Conservation (phyloP, 1,140 invertebrate species). For the Samia ricini region DNA sequence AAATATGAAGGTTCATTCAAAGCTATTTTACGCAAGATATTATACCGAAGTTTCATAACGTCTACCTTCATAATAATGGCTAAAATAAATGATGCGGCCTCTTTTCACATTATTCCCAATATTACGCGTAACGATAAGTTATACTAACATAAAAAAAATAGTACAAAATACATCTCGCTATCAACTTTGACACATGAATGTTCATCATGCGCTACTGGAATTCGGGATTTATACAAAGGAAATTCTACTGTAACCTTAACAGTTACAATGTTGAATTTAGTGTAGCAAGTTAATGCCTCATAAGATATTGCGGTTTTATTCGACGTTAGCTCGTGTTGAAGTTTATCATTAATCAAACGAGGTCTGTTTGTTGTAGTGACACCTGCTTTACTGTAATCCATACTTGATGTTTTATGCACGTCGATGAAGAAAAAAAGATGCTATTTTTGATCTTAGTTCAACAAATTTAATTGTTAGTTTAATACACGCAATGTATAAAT, state of each 20-base stretch:
- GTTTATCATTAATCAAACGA: slow-evolving; percentile 1
- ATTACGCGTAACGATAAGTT: neutral
- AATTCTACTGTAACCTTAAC: neutral
- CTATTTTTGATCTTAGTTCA: too few relatives aligned
- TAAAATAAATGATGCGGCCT: neutral
- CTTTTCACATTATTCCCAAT: neutral
- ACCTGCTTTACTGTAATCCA: neutral
- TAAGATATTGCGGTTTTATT: neutral
- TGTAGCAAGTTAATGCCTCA: neutral
- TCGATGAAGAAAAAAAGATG: neutral
- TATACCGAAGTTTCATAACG: neutral
- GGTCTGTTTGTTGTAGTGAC: neutral
- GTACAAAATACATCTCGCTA: slow-evolving; percentile 1
- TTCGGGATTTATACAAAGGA: neutral
- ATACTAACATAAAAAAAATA: neutral
- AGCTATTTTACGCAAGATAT: neutral
- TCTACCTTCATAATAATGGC: neutral
- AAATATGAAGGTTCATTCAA: too few relatives aligned
- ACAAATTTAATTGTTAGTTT: too few relatives aligned
- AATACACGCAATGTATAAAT: too few relatives aligned
- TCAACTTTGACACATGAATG: neutral
- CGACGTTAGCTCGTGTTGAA: neutral
- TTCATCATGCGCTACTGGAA: neutral
- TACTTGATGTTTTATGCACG: neutral
- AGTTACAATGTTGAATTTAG: neutral